Base-by-base conservation (phyloP, 2,113 vertebrate species). In the Oreocharis arfaki region DNA sequence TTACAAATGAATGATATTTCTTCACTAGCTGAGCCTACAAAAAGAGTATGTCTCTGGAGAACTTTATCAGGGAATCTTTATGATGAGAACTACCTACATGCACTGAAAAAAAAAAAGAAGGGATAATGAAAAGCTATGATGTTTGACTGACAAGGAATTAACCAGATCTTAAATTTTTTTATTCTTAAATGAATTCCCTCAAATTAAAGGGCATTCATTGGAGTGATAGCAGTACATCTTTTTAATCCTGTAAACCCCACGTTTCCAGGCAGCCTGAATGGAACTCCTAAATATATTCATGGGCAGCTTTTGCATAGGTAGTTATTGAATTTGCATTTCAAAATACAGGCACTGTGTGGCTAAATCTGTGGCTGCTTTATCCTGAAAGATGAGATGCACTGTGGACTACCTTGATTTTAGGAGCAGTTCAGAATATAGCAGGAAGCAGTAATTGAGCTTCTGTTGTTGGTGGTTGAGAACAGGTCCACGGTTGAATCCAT, bases 1-100 rank as follows among this genome's bases (percentile, higher is more conserved):
- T 97, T 95, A 95, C 93, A 95, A 97, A 92, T 92, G 93, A 95
- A 87, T 81, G 79, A 37, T 92, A 93, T 92, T 96, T 92, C 80
- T 92, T 88, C 61, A n/a, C 83, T 93, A 71, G 89, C 85, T 87
- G 41, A 96, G 90, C 84, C 80, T 89, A 92, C 86, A 90, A 77
- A 95, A 84, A 19, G 57, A 84, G 47, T 74, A 7, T n/a, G 69
- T 91, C 95, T 93, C 92, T 26, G n/a, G 96, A 96, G 86, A 88
- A 89, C 92, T 95, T 95, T 96, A 97, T 93, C 91, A 87, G 92
- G 84, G 55, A 56, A 97, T 88, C 91, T 79, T 74, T 94, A 39
- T 89, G 77, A 77, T 42, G 89, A 95, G 89, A 95, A 71, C 73
- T 71, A 79, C 64, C 88, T 95, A 67, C n/a, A 30, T 68, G 87